Evolutionary conservation across 2,888 invertebrate genomes (phyloP).

Genomic region (Xylocampa areola): DNA sequence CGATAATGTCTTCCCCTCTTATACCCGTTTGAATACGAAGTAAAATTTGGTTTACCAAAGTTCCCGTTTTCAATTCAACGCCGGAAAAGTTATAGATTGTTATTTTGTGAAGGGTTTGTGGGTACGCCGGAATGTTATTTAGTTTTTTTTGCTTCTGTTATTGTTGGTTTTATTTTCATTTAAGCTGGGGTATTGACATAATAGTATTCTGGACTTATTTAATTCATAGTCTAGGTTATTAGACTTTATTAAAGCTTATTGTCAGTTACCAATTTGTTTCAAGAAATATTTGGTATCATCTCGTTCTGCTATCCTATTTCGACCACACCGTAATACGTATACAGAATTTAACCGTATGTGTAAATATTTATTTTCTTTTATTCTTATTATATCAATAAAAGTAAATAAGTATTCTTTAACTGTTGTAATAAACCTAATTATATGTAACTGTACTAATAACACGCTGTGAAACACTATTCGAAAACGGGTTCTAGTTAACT

Average conservation of each 20-base stretch:
- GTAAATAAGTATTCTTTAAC: no score
- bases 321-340: no score
- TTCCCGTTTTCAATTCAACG: slow-evolving; percentile 73
- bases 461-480: slow-evolving; percentile 11
- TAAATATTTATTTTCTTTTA: no score
- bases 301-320: no score
- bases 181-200: neutral
- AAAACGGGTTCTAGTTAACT: slow-evolving; percentile 37
- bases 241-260: no score
- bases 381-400: no score
- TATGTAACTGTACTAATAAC: slow-evolving; percentile 11
- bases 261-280: no score
- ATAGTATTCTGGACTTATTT: neutral
- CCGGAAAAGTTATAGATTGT: slow-evolving; percentile 86
- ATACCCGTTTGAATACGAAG: slow-evolving; percentile 80
- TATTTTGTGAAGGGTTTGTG: slow-evolving; percentile 79
- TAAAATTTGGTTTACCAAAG: slow-evolving; percentile 85
- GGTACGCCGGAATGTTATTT: slow-evolving; percentile 63
- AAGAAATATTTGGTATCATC: no score
- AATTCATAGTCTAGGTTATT: no score
- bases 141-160: slow-evolving; percentile 45
- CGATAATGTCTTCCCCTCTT: slow-evolving; percentile 84
- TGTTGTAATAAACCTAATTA: slow-evolving; percentile 10
- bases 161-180: slow-evolving; percentile 19
- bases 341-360: no score